phyloP scores from a whole-genome alignment of 2,113 vertebrate genomes.

The Bettongia penicillata region DNA sequence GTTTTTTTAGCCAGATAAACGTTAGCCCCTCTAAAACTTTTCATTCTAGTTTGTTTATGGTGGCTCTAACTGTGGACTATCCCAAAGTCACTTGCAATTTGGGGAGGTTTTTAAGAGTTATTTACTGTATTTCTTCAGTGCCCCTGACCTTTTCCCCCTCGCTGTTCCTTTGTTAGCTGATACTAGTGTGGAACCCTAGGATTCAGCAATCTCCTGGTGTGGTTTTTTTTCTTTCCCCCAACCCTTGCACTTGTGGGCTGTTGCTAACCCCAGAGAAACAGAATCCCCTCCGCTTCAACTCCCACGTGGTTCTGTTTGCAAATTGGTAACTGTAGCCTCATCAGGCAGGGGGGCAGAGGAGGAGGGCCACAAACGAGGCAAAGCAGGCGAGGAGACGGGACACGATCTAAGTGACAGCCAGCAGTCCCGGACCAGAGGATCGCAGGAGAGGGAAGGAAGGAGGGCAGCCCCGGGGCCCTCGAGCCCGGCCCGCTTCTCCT shows the following conservation, averaged over 20 bases:
- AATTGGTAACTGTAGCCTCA: constrained; percentile 52
- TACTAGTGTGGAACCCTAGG: constrained; percentile 52
- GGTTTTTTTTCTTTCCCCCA: constrained; percentile 9
- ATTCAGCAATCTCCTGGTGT: constrained; percentile 44
- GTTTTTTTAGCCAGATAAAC: constrained; percentile 18
- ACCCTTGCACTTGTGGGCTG: constrained; percentile 47
- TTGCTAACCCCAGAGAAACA: constrained; percentile 47
- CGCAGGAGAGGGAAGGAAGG: neutral
- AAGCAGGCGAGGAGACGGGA: neutral
- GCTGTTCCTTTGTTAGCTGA: constrained; percentile 57
- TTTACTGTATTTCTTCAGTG: constrained; percentile 51
- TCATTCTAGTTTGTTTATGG: constrained; percentile 45
- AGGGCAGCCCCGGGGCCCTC: neutral
- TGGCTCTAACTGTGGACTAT: constrained; percentile 1
- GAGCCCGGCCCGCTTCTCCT: neutral
- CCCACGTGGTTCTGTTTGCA: constrained; percentile 59
- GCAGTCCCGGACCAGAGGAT: neutral
- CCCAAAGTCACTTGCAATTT: constrained; percentile 28
- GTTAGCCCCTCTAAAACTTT: constrained; percentile 45
- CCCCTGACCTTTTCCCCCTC: constrained; percentile 41
- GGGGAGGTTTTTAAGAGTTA: constrained; percentile 36
- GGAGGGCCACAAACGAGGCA: constrained; percentile 51
- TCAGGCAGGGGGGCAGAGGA: neutral
- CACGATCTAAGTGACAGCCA: neutral
- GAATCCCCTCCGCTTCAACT: constrained; percentile 49